Conservation (phyloP, 1,140 invertebrate species). For the Brachionus sp. region DNA sequence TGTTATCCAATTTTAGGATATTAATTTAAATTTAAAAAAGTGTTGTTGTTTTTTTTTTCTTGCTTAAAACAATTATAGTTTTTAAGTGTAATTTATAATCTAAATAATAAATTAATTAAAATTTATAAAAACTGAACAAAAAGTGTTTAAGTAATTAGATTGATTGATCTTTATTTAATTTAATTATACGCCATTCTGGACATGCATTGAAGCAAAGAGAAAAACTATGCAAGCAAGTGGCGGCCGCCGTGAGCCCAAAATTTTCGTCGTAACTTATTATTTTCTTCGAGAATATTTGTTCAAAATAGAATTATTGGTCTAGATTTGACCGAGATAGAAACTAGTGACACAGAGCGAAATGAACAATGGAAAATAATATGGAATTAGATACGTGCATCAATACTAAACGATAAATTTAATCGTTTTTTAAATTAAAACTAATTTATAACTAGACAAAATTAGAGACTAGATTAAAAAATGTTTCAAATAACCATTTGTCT, state of each 20-base stretch:
- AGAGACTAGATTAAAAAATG: background rate
- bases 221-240: background rate
- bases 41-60: background rate
- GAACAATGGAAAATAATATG: background rate
- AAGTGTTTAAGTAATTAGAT: slow-evolving; percentile 19
- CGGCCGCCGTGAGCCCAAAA: background rate
- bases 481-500: background rate
- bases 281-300: background rate
- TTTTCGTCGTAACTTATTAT: background rate
- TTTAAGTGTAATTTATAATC: slow-evolving; percentile 31
- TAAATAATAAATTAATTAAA: background rate
- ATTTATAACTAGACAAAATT: background rate
- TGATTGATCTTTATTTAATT: slow-evolving; percentile 45
- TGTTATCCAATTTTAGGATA: slow-evolving; percentile 36
- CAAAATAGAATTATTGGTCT: background rate
- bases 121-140: background rate
- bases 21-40: background rate
- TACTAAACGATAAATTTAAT: background rate
- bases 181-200: slow-evolving; percentile 22
- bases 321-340: background rate
- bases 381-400: slow-evolving; percentile 20
- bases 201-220: slow-evolving; percentile 19
- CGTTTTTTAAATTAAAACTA: background rate
- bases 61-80: slow-evolving; percentile 17
- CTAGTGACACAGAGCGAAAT: background rate